phyloP scores from a whole-genome alignment of 2,888 invertebrate species.

The Drosophila tanythrix region DNA sequence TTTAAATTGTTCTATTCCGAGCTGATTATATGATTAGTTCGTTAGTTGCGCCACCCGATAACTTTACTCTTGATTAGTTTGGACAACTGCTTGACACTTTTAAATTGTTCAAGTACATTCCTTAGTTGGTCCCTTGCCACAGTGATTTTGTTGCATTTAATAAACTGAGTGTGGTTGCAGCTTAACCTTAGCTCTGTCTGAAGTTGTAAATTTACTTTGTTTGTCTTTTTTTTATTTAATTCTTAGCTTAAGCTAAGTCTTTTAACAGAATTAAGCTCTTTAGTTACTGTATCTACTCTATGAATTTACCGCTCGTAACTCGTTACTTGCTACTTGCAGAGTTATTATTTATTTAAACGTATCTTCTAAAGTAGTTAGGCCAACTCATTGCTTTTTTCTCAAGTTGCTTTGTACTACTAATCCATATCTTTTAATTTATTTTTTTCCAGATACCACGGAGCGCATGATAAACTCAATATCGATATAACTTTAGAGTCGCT shows the following conservation, averaged over 20 bases:
- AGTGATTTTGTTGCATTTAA: background rate
- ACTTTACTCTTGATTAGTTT: background rate
- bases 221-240: background rate
- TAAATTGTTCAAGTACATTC: background rate
- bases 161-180: background rate
- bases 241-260: background rate
- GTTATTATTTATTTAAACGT: background rate
- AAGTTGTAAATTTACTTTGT: background rate
- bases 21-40: background rate
- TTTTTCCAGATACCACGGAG: constrained; percentile 39
- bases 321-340: background rate
- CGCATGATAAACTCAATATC: constrained; percentile 28
- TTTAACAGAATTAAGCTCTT: background rate
- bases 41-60: background rate
- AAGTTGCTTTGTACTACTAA: constrained; percentile 20
- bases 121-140: background rate
- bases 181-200: background rate
- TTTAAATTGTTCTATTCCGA: background rate
- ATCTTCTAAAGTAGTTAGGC: background rate
- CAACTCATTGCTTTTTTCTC: background rate
- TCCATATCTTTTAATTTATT: constrained; percentile 17
- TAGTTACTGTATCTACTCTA: background rate
- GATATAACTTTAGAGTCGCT: constrained; percentile 17
- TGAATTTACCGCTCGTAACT: too few relatives aligned
- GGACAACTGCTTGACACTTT: background rate